Conservation (phyloP, 2,113 vertebrate species). For the Emydura subglobosa region DNA sequence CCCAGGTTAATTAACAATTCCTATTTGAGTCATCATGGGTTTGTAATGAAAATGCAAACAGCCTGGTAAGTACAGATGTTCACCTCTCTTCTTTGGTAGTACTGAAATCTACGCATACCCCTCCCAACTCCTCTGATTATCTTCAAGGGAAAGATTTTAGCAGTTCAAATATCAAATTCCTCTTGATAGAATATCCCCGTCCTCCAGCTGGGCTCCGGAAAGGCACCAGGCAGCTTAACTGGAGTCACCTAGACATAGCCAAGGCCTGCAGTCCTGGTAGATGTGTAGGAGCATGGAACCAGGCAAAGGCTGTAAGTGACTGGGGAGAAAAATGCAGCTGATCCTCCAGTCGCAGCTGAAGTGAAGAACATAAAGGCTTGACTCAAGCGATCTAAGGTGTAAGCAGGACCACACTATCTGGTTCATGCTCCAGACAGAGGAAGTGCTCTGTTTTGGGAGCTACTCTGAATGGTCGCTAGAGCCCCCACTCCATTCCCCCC, state of each 20-base stretch:
- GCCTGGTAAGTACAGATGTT: not conserved
- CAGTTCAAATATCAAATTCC: not conserved
- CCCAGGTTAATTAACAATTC: not conserved
- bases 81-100: not conserved
- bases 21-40: not conserved
- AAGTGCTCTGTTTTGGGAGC: not conserved
- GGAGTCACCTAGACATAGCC: not conserved
- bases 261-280: not conserved
- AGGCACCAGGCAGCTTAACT: not conserved
- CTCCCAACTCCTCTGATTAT: not conserved
- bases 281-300: not conserved
- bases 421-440: not conserved
- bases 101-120: not conserved
- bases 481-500: not conserved
- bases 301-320: not conserved
- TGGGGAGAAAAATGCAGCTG: not conserved
- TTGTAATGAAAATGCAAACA: not conserved
- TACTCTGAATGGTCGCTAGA: not conserved
- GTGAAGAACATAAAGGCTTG: fast-evolving
- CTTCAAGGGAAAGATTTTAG: not conserved
- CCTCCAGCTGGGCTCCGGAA: not conserved
- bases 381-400: not conserved
- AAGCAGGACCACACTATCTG: not conserved
- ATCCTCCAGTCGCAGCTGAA: not conserved
- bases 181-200: not conserved